Conservation (phyloP, 2,797 vertebrate genomes). For the Oryzias sinensis region DNA sequence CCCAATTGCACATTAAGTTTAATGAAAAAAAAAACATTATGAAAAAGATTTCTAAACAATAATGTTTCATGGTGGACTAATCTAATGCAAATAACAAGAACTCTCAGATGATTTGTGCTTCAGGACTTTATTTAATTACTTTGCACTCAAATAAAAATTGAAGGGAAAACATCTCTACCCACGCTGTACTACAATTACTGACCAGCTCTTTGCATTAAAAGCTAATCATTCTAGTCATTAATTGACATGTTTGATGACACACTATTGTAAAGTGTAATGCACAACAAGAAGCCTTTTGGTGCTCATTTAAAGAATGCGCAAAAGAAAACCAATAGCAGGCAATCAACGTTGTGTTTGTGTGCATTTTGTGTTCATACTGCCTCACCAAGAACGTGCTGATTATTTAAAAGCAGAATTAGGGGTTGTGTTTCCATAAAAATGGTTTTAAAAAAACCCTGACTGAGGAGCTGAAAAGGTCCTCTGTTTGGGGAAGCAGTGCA, state of each 20-base stretch:
- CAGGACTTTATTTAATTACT: conserved; percentile 34
- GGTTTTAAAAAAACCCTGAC: too few species aligned
- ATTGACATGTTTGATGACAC: conserved; percentile 11
- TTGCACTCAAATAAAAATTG: conserved; percentile 31
- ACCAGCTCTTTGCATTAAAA: conserved; percentile 40
- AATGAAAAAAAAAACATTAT: too few species aligned
- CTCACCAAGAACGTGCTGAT: too few species aligned
- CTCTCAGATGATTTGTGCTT: conserved; percentile 11
- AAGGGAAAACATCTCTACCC: conserved; percentile 36
- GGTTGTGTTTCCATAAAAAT: too few species aligned
- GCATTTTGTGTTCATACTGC: too few species aligned
- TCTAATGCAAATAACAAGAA: conserved; percentile 15
- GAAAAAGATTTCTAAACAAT: neutral
- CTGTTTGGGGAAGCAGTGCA: conserved; percentile 1
- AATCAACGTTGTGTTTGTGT: too few species aligned
- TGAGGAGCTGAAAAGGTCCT: too few species aligned
- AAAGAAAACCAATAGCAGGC: too few species aligned
- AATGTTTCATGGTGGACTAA: neutral
- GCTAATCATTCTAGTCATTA: conserved; percentile 36
- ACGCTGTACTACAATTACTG: conserved; percentile 27
- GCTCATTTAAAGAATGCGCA: too few species aligned
- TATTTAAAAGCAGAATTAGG: too few species aligned
- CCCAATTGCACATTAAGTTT: too few species aligned
- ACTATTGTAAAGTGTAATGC: conserved; percentile 16
- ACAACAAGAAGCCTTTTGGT: conserved; percentile 4